Evolutionary conservation across 2,888 invertebrate genomes (phyloP).

Genomic region (Cheilosia vulpina): DNA sequence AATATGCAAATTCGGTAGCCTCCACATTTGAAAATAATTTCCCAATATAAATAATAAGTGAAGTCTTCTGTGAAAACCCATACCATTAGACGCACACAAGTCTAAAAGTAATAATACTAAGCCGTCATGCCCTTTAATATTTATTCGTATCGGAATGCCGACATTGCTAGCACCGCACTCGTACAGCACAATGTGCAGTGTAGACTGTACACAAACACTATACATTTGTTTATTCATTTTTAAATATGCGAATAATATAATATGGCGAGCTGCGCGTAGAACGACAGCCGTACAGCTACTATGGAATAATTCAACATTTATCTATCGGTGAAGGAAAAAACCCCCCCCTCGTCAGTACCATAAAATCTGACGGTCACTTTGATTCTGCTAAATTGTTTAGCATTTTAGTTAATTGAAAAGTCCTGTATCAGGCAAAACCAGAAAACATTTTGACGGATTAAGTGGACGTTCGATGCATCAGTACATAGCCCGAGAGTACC

Average conservation of each 20-base stretch:
- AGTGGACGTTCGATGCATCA: constrained; percentile 1
- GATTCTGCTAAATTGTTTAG: constrained; percentile 51
- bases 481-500: not conserved
- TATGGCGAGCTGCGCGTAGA: constrained; percentile 15
- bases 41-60: no score
- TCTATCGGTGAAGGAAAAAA: constrained; percentile 19
- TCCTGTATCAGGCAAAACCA: constrained; percentile 22
- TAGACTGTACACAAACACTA: not conserved
- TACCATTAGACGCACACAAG: no score
- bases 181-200: no score
- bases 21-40: no score
- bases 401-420: constrained; percentile 58
- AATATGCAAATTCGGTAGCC: no score
- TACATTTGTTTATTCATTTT: constrained; percentile 29
- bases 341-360: constrained; percentile 1
- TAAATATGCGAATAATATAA: constrained; percentile 36
- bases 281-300: constrained; percentile 14
- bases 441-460: constrained; percentile 52
- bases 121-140: no score
- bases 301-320: constrained; percentile 52
- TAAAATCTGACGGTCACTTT: constrained; percentile 12
- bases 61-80: no score
- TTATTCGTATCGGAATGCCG: no score
- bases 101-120: no score
- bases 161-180: no score